Evolutionary conservation across 2,113 vertebrate species (phyloP).

Genomic region (Aptenodytes patagonicus): DNA sequence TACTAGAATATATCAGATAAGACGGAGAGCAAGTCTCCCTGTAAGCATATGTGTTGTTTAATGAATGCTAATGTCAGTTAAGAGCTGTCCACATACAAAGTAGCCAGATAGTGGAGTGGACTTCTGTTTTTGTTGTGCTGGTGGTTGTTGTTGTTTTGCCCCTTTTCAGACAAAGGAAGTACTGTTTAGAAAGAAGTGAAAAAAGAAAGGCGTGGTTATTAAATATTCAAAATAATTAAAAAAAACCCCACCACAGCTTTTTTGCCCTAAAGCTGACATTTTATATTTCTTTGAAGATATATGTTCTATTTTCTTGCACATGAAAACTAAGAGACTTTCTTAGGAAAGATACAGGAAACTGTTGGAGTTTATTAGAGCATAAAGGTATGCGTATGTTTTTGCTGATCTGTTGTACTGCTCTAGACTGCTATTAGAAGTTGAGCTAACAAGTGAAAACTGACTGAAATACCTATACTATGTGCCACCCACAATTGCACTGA

Average conservation of each 20-base stretch:
- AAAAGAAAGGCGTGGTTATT: not conserved
- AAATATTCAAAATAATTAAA: not conserved
- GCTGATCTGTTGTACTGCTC: not conserved
- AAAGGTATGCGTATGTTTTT: not conserved
- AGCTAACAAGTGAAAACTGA: not conserved
- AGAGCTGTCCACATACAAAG: not conserved
- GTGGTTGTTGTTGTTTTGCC: not conserved
- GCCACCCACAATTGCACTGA: not conserved
- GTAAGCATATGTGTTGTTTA: not conserved
- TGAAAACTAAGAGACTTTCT: not conserved
- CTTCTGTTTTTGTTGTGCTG: not conserved
- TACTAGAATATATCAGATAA: not conserved
- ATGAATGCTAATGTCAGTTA: not conserved
- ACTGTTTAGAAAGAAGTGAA: not conserved
- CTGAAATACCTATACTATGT: not conserved
- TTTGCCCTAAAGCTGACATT: not conserved
- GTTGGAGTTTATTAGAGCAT: not conserved
- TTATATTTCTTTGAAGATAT: not conserved
- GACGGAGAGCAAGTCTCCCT: not conserved
- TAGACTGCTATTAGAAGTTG: not conserved
- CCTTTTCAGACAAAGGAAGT: not conserved
- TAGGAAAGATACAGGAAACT: not conserved
- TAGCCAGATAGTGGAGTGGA: not conserved
- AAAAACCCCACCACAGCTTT: not conserved
- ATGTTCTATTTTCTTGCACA: not conserved